Conservation (phyloP, 1,140 invertebrate genomes). For the Drosophila chauvacae region DNA sequence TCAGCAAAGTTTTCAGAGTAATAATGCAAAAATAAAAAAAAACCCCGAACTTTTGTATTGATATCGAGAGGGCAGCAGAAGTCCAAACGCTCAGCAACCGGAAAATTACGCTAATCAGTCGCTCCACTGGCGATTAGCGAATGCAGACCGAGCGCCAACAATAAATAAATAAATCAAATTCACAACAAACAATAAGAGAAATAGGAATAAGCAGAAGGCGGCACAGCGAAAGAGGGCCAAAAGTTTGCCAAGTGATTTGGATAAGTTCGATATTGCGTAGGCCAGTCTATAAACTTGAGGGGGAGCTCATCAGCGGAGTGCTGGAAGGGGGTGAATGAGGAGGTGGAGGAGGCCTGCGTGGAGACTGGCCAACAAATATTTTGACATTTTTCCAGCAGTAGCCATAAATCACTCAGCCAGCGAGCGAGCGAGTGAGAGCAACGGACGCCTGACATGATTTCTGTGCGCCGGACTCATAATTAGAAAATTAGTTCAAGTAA, state of each 20-base stretch:
- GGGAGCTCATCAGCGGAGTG: conserved; percentile 7
- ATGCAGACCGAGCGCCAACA: conserved; percentile 46
- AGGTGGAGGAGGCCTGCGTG: neutral
- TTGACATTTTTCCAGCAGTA: conserved; percentile 79
- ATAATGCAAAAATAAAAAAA: conserved; percentile 25
- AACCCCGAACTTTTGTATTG: conserved; percentile 37
- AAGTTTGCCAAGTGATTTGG: conserved; percentile 76
- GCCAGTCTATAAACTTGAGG: conserved; percentile 38
- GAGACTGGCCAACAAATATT: conserved; percentile 64
- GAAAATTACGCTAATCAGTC: conserved; percentile 81
- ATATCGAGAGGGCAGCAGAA: conserved; percentile 29
- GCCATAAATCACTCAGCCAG: conserved; percentile 72
- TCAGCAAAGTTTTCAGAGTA: conserved; percentile 34
- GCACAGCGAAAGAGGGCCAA: conserved; percentile 29
- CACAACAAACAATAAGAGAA: conserved; percentile 30
- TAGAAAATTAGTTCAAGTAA: conserved; percentile 79
- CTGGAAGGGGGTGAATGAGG: neutral
- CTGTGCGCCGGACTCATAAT: conserved; percentile 72
- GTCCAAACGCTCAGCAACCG: conserved; percentile 39
- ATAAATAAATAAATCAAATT: conserved; percentile 83
- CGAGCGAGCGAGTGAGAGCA: conserved; percentile 26
- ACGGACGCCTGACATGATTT: conserved; percentile 71
- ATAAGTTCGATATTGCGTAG: conserved; percentile 73
- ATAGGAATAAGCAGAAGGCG: conserved; percentile 11
- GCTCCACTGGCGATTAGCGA: conserved; percentile 74